Conservation (phyloP, 2,888 invertebrate genomes). For the Phoenoteleia sp. region DNA sequence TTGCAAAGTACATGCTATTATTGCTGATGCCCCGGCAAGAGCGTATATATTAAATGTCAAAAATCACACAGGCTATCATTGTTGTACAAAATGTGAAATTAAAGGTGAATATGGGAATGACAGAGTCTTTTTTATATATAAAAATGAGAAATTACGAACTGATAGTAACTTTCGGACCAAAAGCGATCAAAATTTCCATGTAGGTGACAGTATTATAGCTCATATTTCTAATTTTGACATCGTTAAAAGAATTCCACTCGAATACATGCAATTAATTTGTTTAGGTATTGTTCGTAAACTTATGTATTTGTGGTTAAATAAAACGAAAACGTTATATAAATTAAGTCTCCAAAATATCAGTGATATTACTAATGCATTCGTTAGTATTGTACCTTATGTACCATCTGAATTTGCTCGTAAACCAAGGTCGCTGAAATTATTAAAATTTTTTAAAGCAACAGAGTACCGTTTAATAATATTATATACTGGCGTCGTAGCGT, state of each 20-base stretch:
- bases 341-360: neutral
- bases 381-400: neutral
- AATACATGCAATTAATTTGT: slow-evolving; percentile 44
- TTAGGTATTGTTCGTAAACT: neutral
- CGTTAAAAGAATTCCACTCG: slow-evolving; percentile 70
- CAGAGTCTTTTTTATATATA: slow-evolving; percentile 62
- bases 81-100: slow-evolving; percentile 70
- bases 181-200: slow-evolving; percentile 70
- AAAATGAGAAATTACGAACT: slow-evolving; percentile 20
- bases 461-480: slow-evolving; percentile 36
- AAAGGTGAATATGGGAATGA: slow-evolving; percentile 60
- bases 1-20: slow-evolving; percentile 7
- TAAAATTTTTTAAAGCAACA: slow-evolving; percentile 44
- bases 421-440: slow-evolving; percentile 15
- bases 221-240: slow-evolving; percentile 71
- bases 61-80: slow-evolving; percentile 70
- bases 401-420: slow-evolving; percentile 46
- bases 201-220: slow-evolving; percentile 61
- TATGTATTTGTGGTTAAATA: slow-evolving; percentile 7
- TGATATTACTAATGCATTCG: neutral
- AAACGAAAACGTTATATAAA: neutral
- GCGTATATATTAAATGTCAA: slow-evolving; percentile 67
- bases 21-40: slow-evolving; percentile 74
- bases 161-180: slow-evolving; percentile 20
- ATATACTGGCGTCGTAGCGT: slow-evolving; percentile 50